Percentiles rank a stretch among this genome's conserved stretches.
Conservation (phyloP, 2,113 vertebrate genomes). For the Atlantisia rogersi region DNA sequence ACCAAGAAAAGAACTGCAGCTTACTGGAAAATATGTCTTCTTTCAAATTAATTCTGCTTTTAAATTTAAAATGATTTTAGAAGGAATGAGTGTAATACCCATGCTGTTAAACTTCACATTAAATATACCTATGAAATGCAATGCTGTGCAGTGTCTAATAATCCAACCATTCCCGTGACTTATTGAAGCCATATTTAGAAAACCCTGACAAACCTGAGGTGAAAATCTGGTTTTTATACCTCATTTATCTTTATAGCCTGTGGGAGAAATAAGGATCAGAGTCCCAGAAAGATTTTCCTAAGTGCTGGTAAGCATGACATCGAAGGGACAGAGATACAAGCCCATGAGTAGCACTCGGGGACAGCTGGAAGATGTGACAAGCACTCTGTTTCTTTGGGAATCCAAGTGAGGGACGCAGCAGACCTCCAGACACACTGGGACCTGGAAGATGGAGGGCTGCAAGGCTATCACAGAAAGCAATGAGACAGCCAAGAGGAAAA, state of each 20-base stretch:
- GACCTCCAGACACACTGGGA: fast-evolving
- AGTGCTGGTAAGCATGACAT: not conserved
- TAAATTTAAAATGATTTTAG: not conserved
- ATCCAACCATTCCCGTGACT: not conserved
- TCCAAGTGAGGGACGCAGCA: not conserved
- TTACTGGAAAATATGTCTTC: not conserved
- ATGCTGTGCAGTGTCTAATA: not conserved
- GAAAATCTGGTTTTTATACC: not conserved
- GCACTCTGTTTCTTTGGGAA: not conserved
- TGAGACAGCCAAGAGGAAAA: not conserved
- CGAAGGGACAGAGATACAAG: not conserved
- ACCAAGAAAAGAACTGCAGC: not conserved
- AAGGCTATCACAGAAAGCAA: not conserved
- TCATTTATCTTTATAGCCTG: not conserved
- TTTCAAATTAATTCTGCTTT: not conserved
- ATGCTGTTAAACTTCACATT: not conserved
- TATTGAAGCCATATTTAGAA: not conserved
- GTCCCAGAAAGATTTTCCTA: not conserved
- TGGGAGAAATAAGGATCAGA: not conserved
- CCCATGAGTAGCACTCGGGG: not conserved
- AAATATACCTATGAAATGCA: not conserved
- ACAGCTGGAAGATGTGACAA: not conserved
- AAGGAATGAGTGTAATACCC: not conserved
- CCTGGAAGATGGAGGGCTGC: not conserved
- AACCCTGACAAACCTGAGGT: not conserved